phyloP scores from a whole-genome alignment of 1,140 invertebrate species.

The Chrysopa pallens region DNA sequence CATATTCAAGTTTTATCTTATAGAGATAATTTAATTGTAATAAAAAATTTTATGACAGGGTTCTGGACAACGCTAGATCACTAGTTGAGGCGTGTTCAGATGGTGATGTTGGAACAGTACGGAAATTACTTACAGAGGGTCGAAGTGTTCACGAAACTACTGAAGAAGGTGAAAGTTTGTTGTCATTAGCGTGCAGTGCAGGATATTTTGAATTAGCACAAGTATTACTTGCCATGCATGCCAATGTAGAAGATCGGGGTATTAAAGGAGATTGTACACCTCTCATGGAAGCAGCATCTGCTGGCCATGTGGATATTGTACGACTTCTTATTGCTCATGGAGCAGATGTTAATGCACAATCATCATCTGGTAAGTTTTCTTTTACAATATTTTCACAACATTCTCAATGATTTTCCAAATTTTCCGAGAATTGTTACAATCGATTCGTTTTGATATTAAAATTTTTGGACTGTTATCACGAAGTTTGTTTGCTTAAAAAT shows the following conservation, averaged over 20 bases:
- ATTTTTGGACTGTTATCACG: no score
- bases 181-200: slow-evolving; percentile 82
- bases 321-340: slow-evolving; percentile 76
- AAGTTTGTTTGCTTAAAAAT: no score
- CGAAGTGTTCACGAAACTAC: slow-evolving; percentile 80
- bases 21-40: not conserved
- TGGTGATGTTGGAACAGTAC: slow-evolving; percentile 79
- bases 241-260: slow-evolving; percentile 90
- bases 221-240: slow-evolving; percentile 88
- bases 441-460: no score
- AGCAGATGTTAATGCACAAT: slow-evolving; percentile 92
- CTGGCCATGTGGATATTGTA: slow-evolving; percentile 89
- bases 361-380: slow-evolving; percentile 54
- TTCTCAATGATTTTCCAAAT: not conserved
- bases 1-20: not conserved
- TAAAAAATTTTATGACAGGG: not conserved
- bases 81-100: slow-evolving; percentile 80
- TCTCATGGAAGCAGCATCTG: slow-evolving; percentile 90
- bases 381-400: not conserved
- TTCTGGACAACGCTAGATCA: slow-evolving; percentile 20
- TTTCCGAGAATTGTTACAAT: no score
- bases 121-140: slow-evolving; percentile 78
- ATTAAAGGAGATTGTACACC: slow-evolving; percentile 88
- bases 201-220: slow-evolving; percentile 88
- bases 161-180: slow-evolving; percentile 80